Conservation (phyloP, 92 coral and sea anemone genomes). For the Paramuricea clavata region DNA sequence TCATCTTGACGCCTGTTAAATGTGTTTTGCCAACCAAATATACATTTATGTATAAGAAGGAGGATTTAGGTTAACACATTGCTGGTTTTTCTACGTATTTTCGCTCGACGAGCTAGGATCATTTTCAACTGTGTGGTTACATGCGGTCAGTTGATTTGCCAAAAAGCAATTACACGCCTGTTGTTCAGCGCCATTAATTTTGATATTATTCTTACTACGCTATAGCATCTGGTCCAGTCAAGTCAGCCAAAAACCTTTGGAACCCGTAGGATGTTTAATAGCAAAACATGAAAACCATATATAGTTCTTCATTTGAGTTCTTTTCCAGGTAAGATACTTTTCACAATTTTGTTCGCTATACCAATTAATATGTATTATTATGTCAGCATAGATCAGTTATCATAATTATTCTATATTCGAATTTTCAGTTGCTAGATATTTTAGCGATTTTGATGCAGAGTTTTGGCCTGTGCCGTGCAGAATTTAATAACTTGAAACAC, state of each 20-base stretch:
- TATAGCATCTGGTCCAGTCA: background rate
- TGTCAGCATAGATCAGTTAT: background rate
- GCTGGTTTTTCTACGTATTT: background rate
- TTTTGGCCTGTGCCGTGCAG: too few relatives aligned
- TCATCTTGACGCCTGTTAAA: background rate
- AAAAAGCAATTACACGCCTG: constrained; percentile 28
- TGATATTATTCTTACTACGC: background rate
- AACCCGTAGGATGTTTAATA: background rate
- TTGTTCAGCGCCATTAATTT: constrained; percentile 15
- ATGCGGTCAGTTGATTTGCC: constrained; percentile 41
- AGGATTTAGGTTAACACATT: background rate
- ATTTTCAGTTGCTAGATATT: background rate
- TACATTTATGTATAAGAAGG: background rate
- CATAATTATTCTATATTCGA: background rate
- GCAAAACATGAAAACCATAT: background rate
- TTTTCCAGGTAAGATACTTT: background rate
- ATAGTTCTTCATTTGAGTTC: background rate
- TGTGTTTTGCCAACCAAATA: constrained; percentile 1
- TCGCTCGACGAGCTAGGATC: background rate
- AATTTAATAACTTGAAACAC: too few relatives aligned
- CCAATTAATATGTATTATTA: background rate
- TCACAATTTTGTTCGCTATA: background rate
- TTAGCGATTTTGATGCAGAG: background rate
- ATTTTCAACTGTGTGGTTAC: background rate
- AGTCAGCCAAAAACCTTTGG: background rate